Evolutionary conservation across 2,888 invertebrate genomes (phyloP).

Genomic region (Dicycla oo): DNA sequence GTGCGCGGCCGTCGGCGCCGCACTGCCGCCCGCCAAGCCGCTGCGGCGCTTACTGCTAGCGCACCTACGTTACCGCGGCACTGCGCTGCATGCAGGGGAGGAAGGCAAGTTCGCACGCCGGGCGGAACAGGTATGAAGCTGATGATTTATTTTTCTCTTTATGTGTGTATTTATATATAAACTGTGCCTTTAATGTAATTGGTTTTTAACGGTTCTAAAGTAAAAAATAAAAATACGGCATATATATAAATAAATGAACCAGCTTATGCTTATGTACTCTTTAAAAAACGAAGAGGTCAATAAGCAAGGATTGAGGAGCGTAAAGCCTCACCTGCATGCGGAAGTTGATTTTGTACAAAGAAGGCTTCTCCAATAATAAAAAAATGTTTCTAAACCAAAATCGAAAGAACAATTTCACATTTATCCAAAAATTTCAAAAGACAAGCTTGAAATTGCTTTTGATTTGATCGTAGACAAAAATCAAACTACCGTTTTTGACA

Average conservation of each 20-base stretch:
- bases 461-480: not conserved
- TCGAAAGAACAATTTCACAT: not conserved
- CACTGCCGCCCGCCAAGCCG: constrained; percentile 96
- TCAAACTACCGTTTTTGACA: not conserved
- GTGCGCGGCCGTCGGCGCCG: constrained; percentile 90
- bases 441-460: constrained; percentile 3
- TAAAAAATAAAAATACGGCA: not conserved
- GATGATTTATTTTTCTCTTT: not conserved
- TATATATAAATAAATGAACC: not conserved
- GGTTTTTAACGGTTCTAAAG: not conserved
- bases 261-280: not conserved
- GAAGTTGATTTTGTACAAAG: not conserved
- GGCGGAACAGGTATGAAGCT: constrained; percentile 93
- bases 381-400: not conserved
- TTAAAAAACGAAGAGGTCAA: not conserved
- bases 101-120: constrained; percentile 98
- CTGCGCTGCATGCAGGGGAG: constrained; percentile 95
- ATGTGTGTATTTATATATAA: not conserved
- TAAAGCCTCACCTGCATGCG: not conserved
- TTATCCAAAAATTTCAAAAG: not conserved
- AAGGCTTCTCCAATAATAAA: not conserved
- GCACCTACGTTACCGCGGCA: constrained; percentile 97
- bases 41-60: constrained; percentile 96
- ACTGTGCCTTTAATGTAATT: not conserved
- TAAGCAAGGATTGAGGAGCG: not conserved